phyloP scores from a whole-genome alignment of 2,797 vertebrate species.

The Acestrorhynchus altus region DNA sequence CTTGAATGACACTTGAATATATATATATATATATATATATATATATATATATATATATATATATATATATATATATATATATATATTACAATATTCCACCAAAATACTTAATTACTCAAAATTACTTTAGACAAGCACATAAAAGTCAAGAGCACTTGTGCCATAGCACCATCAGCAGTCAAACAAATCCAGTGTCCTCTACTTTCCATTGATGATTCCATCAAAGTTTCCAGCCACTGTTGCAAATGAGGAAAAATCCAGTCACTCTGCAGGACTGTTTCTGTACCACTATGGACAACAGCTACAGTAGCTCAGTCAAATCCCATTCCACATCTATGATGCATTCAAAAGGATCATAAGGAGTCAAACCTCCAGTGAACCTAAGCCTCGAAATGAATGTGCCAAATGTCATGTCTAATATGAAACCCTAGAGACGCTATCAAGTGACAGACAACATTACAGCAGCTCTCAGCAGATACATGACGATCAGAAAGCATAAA shows the following conservation, averaged over 20 bases:
- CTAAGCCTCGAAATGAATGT: constrained; percentile 30
- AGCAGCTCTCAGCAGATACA: neutral
- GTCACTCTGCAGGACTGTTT: neutral
- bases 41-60: too few relatives aligned
- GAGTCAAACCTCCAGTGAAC: constrained; percentile 10
- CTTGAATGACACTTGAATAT: too few relatives aligned
- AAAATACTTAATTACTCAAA: too few relatives aligned
- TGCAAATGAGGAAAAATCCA: constrained; percentile 2
- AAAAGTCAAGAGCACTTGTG: neutral
- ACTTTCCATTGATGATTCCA: constrained; percentile 15
- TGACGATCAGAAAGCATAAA: constrained; percentile 7
- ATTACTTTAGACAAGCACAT: neutral
- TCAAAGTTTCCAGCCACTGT: constrained; percentile 26
- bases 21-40: too few relatives aligned
- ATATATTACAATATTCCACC: constrained; percentile 18
- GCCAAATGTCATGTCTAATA: constrained; percentile 53
- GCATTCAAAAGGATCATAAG: constrained; percentile 27
- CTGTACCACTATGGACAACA: constrained; percentile 25
- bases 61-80: too few relatives aligned
- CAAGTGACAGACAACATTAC: constrained; percentile 34
- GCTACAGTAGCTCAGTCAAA: constrained; percentile 16
- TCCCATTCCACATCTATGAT: constrained; percentile 26
- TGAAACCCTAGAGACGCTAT: constrained; percentile 50
- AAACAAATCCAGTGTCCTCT: neutral
- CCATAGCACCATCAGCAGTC: neutral